Conservation (phyloP, 2,888 invertebrate species). For the Acleris emargana region DNA sequence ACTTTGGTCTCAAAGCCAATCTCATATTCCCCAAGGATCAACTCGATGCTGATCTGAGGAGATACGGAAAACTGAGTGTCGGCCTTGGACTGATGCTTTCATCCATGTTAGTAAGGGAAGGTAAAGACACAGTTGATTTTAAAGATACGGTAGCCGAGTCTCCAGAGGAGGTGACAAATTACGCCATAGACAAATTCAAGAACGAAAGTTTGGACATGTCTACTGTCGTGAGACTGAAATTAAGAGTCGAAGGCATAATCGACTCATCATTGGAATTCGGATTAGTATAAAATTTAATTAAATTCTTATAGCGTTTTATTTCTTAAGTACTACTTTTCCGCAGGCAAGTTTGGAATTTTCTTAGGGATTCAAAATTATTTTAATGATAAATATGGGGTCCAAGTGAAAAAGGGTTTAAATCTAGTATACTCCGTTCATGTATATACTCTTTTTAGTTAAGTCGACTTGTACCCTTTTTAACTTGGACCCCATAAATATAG, state of each 20-base stretch:
- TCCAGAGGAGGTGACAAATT: conserved; percentile 18
- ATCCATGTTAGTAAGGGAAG: conserved; percentile 40
- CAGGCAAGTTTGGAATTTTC: too few relatives aligned
- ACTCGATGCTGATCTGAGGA: conserved; percentile 48
- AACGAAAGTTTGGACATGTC: conserved; percentile 32
- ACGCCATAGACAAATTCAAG: background rate
- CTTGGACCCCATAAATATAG: too few relatives aligned
- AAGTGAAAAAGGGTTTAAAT: too few relatives aligned
- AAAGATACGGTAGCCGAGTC: conserved; percentile 22
- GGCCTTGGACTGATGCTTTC: conserved; percentile 41
- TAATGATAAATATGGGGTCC: too few relatives aligned
- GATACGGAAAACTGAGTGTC: conserved; percentile 44
- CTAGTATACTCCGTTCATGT: too few relatives aligned
- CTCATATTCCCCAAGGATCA: conserved; percentile 46
- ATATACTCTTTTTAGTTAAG: too few relatives aligned
- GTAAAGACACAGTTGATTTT: conserved; percentile 44
- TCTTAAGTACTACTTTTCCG: too few relatives aligned
- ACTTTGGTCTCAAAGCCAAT: conserved; percentile 45
- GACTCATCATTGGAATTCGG: conserved; percentile 46
- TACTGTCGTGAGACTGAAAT: conserved; percentile 39
- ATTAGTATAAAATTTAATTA: conserved; percentile 31
- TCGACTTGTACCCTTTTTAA: too few relatives aligned
- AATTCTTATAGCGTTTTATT: background rate
- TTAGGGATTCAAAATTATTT: too few relatives aligned
- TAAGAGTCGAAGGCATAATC: conserved; percentile 45